Evolutionary conservation across 1,140 invertebrate species (phyloP).

Genomic region (Lepidotrigona ventralis): DNA sequence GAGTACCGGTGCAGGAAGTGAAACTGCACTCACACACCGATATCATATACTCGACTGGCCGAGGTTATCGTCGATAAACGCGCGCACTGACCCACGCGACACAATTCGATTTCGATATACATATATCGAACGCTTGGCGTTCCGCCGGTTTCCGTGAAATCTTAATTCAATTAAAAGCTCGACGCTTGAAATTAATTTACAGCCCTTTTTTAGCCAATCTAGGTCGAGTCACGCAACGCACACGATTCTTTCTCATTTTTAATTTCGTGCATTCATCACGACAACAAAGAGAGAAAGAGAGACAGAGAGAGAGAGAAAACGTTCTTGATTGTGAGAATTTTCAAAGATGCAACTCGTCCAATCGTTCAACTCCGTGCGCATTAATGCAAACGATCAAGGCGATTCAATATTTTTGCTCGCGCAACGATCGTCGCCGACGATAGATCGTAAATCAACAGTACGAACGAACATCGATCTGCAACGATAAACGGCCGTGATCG

Average conservation of each 20-base stretch:
- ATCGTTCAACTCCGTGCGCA: background rate
- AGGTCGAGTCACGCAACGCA: background rate
- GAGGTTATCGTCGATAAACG: conserved; percentile 42
- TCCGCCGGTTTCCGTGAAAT: conserved; percentile 3
- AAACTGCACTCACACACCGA: background rate
- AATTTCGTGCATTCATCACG: background rate
- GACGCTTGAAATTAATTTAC: conserved; percentile 28
- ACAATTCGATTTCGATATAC: conserved; percentile 13
- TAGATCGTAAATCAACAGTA: background rate
- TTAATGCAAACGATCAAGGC: background rate
- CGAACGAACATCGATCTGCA: background rate
- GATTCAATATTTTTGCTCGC: background rate
- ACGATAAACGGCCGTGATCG: background rate
- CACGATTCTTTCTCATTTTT: background rate
- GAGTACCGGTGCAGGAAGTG: background rate
- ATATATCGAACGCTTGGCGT: too few species aligned
- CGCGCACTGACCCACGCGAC: conserved; percentile 22
- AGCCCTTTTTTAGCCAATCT: conserved; percentile 7
- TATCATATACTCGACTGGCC: background rate
- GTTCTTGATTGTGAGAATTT: background rate
- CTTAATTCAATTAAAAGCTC: background rate
- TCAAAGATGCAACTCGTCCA: background rate
- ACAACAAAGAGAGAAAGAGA: background rate
- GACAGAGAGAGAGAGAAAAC: background rate
- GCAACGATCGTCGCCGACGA: background rate